Evolutionary conservation across 2,888 invertebrate genomes (phyloP).

Genomic region (Tuberolachnus salignus): DNA sequence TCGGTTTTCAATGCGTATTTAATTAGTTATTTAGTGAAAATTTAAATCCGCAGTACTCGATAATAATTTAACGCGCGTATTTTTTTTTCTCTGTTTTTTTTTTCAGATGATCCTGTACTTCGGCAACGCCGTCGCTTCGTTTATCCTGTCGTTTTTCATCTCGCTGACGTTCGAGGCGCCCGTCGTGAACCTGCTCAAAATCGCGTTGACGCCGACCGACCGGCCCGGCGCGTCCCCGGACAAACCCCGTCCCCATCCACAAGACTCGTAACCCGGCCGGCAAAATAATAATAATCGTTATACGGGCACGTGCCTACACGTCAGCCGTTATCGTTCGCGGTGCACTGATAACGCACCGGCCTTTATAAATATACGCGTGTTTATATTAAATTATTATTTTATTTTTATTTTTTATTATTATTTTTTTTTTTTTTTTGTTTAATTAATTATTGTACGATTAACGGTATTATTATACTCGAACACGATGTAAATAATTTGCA

Average conservation of each 20-base stretch:
- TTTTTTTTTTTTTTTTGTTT: no score
- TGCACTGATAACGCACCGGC: neutral
- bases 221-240: neutral
- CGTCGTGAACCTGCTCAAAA: slow-evolving; percentile 76
- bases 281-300: no score
- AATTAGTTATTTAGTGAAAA: no score
- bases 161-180: slow-evolving; percentile 84
- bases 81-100: no score
- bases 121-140: slow-evolving; percentile 80
- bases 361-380: no score
- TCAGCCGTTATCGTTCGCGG: slow-evolving; percentile 3
- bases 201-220: slow-evolving; percentile 64
- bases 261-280: slow-evolving; percentile 38
- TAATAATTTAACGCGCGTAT: no score
- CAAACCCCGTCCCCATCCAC: slow-evolving; percentile 46
- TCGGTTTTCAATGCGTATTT: no score
- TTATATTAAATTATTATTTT: no score
- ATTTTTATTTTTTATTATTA: slow-evolving; percentile 48
- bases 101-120: slow-evolving; percentile 71
- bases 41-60: no score
- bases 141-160: slow-evolving; percentile 75
- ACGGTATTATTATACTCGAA: neutral
- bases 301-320: no score
- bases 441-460: slow-evolving; percentile 20
- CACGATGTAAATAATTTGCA: slow-evolving; percentile 27